Base-by-base conservation (phyloP, 2,888 invertebrate species). In the Luperina testacea region DNA sequence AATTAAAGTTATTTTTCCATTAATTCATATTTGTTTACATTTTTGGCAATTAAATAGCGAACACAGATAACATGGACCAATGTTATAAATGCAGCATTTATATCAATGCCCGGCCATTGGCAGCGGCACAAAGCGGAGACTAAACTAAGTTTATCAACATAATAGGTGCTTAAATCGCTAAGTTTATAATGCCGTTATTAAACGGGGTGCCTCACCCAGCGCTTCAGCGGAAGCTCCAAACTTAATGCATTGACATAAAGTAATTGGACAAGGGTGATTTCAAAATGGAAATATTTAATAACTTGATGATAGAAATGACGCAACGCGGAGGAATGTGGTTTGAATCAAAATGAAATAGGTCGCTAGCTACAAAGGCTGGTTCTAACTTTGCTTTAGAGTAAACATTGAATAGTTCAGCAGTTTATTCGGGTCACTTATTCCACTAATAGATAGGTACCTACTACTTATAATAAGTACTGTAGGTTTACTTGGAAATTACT, bases 121-220 rank as follows among this genome's bases (percentile, higher is more conserved):
- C 68, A 79, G 75, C 80, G 59, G 42, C 69, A 83, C 82, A 77
- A 87, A 87, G 71, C 79, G 48, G 51, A 68, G 65, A 76, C 64
- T 73, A 74, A 86, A 82, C 77, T 81, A 76, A 86, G 74, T 86
- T 87, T 75, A 79, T 68, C 69, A 88, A 88, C 88, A 90, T 87
- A 86, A 88, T 87, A 87, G 38, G 65, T 72, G 72, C 84, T 87
- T 83, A 79, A 80, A 86, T 78, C 78, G 75, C 69, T 77, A 72
- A 86, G 87, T 81, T 82, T 78, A 81, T 81, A 81, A 80, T 72
- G 7, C 75, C 53, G 59, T 73, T 87, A 82, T 78, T 87, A 85
- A 85, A 80, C 71, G 48, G 65, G 24, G 20, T 57, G 27, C 32
- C 48, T 77, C 32, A 53, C 15, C 17, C 27, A 80, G 76, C 64